Percentiles rank a stretch among this genome's conserved stretches.
phyloP scores from a whole-genome alignment of 2,888 invertebrate genomes.

The Aphidius colemani region DNA sequence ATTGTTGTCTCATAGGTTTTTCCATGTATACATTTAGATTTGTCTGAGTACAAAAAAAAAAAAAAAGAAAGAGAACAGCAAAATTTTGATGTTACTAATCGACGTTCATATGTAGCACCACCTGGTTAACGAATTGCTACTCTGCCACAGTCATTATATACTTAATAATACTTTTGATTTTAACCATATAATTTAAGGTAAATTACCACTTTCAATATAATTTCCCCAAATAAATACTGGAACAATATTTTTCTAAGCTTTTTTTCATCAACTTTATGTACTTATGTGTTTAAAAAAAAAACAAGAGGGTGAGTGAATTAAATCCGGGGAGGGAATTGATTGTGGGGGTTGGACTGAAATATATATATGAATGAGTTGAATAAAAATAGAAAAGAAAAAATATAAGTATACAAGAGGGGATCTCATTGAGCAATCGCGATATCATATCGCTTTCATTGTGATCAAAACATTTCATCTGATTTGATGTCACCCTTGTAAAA shows the following conservation, averaged over 20 bases:
- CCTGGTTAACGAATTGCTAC: constrained; percentile 8
- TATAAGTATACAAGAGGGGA: constrained; percentile 5
- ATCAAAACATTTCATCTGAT: constrained; percentile 37
- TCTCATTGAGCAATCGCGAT: constrained; percentile 16
- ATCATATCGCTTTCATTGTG: constrained; percentile 25
- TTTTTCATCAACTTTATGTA: too few species aligned
- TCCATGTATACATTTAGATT: background rate
- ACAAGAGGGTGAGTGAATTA: too few species aligned
- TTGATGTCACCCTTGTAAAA: constrained; percentile 39
- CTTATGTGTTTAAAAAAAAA: too few species aligned
- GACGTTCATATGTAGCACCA: background rate
- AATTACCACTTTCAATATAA: constrained; percentile 28
- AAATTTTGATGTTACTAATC: background rate
- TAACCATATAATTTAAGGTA: too few species aligned
- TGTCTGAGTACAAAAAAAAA: constrained; percentile 8
- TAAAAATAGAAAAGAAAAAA: too few species aligned
- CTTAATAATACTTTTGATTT: constrained; percentile 47
- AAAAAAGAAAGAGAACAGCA: too few species aligned
- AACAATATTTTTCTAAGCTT: too few species aligned
- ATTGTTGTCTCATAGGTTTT: background rate
- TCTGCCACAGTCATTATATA: constrained; percentile 43
- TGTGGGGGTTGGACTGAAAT: too few species aligned
- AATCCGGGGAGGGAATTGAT: too few species aligned
- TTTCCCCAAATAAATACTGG: constrained; percentile 23
- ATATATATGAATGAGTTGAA: too few species aligned